A percentile compares a stretch with the other conserved stretches of the same genome.
phyloP scores from a whole-genome alignment of 2,797 vertebrate species.

The Dendrocincla fuliginosa region DNA sequence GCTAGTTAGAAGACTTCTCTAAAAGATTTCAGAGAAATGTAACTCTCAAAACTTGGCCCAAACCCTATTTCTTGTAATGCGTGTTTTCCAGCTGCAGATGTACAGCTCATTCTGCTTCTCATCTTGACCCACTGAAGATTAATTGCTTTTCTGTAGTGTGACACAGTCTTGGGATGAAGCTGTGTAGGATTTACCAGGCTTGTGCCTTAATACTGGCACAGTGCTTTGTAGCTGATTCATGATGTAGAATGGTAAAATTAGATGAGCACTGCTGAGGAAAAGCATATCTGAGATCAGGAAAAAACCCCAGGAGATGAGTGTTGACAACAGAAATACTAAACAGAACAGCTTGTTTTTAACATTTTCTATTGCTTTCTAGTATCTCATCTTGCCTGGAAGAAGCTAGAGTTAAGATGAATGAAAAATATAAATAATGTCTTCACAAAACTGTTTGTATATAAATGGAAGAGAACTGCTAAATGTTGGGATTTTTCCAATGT shows the following conservation, averaged over 20 bases:
- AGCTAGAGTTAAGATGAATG: background rate
- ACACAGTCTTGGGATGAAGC: background rate
- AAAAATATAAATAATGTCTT: background rate
- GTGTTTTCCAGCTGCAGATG: background rate
- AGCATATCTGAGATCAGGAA: background rate
- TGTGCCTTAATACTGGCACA: background rate
- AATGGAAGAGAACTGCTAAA: background rate
- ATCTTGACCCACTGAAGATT: background rate
- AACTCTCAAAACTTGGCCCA: background rate
- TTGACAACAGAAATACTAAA: background rate
- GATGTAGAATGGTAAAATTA: background rate
- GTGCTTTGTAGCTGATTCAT: accelerated
- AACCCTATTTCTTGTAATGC: background rate
- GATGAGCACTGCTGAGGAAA: background rate
- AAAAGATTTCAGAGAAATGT: background rate
- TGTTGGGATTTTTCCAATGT: background rate
- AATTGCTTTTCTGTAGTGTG: background rate
- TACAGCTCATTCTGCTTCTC: background rate
- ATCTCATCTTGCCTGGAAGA: background rate
- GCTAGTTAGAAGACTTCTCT: background rate
- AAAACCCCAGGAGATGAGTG: background rate
- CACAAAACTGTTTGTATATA: background rate
- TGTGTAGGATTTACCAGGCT: background rate
- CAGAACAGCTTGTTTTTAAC: background rate
- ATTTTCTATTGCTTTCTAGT: constrained; percentile 1